Evolutionary conservation across 2,797 vertebrate genomes (phyloP).

Genomic region (Parotocinclus haroldoi): DNA sequence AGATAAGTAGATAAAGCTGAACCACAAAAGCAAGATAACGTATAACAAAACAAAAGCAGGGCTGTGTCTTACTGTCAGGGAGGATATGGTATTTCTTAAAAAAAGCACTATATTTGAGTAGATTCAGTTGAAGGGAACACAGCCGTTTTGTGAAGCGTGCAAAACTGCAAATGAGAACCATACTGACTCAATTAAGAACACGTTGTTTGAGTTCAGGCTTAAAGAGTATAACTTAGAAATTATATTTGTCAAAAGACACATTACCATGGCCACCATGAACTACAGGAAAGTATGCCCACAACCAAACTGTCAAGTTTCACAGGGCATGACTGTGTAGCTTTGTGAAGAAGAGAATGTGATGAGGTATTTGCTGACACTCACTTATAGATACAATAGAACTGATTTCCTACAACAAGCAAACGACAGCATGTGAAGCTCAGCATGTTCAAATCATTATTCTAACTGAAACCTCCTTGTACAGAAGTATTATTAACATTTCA

Average conservation of each 20-base stretch:
- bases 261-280: slow-evolving; percentile 8
- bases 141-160: slow-evolving; percentile 1
- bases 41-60: too few species aligned
- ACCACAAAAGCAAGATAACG: too few species aligned
- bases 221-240: slow-evolving; percentile 18
- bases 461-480: too few species aligned
- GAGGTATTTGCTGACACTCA: slow-evolving; percentile 46
- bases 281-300: slow-evolving; percentile 21
- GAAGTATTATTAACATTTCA: too few species aligned
- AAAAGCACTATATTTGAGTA: too few species aligned
- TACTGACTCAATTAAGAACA: slow-evolving; percentile 45
- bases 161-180: slow-evolving; percentile 43
- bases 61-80: too few species aligned
- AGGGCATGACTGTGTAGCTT: slow-evolving; percentile 22
- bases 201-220: slow-evolving; percentile 25
- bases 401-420: slow-evolving; percentile 7
- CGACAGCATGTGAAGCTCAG: too few species aligned
- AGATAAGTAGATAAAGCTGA: too few species aligned
- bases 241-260: slow-evolving; percentile 23
- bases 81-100: too few species aligned
- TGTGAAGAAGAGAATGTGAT: slow-evolving; percentile 19
- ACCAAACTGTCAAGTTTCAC: slow-evolving; percentile 38
- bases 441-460: too few species aligned
- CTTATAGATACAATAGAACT: slow-evolving; percentile 36
- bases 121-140: too few species aligned